These are phyloP conservation scores for Drosophila borborema DNA, from an alignment of 2,888 invertebrate genomes.

Conservation along the genomic window DNA sequence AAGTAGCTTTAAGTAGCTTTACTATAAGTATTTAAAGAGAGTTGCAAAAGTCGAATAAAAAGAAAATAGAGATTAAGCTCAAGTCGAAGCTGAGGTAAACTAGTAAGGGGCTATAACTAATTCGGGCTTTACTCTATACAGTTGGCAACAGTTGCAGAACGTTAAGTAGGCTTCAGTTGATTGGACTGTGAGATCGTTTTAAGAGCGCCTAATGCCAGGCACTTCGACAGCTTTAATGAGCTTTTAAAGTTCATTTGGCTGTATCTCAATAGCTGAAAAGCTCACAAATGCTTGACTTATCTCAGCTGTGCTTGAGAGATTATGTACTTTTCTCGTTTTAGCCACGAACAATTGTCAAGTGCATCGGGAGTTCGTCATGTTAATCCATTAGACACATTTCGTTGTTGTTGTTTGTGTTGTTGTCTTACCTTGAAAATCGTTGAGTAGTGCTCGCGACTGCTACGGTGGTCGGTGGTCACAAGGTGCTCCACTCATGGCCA, in stretches of 20 bases:
- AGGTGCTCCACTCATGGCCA: constrained; percentile 12
- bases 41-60: not conserved
- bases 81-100: not conserved
- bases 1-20: too few relatives aligned
- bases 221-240: not conserved
- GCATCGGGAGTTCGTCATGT: constrained; percentile 49
- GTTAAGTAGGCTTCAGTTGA: not conserved
- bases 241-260: not conserved
- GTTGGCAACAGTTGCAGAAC: too few relatives aligned
- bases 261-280: too few relatives aligned
- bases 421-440: constrained; percentile 80
- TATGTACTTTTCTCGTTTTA: not conserved
- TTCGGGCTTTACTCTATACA: not conserved
- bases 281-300: not conserved
- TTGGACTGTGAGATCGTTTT: not conserved
- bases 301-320: not conserved
- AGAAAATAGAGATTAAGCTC: too few relatives aligned
- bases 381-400: constrained; percentile 27
- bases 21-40: too few relatives aligned
- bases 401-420: constrained; percentile 6
- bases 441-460: constrained; percentile 64
- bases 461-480: constrained; percentile 66
- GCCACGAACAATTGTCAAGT: constrained; percentile 23
- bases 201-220: not conserved
- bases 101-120: not conserved